These are phyloP conservation scores for Galbula dea DNA, from an alignment of 2,113 vertebrate species.

Conservation along the genomic window DNA sequence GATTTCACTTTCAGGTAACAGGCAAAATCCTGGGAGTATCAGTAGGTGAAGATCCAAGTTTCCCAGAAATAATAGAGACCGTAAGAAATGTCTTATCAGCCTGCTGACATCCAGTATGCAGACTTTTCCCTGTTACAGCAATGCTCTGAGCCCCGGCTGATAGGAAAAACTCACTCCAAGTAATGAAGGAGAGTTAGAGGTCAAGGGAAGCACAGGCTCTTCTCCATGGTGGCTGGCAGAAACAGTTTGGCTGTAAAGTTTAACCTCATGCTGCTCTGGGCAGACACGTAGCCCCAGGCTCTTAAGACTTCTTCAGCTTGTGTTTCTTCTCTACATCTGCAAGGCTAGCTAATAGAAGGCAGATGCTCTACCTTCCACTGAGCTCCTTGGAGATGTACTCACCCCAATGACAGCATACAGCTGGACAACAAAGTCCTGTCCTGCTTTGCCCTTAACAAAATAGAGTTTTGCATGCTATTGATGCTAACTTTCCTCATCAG, in stretches of 20 bases:
- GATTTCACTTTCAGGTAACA: not conserved
- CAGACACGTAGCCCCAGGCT: not conserved
- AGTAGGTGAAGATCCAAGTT: not conserved
- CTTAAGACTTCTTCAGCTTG: not conserved
- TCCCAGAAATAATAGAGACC: not conserved
- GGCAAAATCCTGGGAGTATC: not conserved
- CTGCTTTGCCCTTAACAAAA: not conserved
- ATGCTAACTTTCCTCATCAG: not conserved
- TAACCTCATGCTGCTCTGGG: not conserved
- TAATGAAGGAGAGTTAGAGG: not conserved
- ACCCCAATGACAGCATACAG: not conserved
- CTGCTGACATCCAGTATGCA: not conserved
- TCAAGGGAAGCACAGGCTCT: not conserved
- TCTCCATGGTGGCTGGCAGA: not conserved
- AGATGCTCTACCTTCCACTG: not conserved
- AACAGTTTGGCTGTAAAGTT: not conserved
- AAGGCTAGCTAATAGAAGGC: not conserved
- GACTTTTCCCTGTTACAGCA: not conserved
- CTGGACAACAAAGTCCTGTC: not conserved
- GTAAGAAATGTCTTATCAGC: not conserved
- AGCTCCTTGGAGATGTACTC: not conserved
- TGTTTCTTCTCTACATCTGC: not conserved
- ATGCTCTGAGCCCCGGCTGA: not conserved
- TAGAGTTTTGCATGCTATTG: rapidly evolving
- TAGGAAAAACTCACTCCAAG: not conserved